Percentiles rank a stretch among this genome's conserved stretches.
phyloP scores from a whole-genome alignment of 2,797 vertebrate species.

The Epinephelus coioides region DNA sequence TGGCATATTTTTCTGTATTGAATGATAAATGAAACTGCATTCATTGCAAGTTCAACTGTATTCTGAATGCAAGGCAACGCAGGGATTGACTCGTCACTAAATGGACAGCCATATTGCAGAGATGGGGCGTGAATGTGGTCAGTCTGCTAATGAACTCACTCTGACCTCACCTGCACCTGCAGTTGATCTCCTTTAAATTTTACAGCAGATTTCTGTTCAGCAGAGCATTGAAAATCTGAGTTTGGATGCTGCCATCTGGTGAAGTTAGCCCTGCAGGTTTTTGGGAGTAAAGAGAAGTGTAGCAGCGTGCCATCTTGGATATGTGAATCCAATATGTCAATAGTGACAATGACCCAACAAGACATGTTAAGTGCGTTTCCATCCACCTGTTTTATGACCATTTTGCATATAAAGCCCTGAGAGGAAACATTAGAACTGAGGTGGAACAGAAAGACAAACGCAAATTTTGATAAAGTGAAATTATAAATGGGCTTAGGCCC shows the following conservation, averaged over 20 bases:
- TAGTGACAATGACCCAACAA: neutral
- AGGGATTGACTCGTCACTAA: neutral
- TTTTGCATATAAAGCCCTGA: conserved; percentile 5
- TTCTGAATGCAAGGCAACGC: conserved; percentile 5
- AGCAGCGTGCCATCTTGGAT: no score
- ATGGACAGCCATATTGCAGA: conserved; percentile 9
- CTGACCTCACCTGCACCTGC: conserved; percentile 27
- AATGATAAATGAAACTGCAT: conserved; percentile 8
- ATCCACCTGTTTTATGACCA: conserved; percentile 2
- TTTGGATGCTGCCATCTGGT: conserved; percentile 15
- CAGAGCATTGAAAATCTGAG: conserved; percentile 16
- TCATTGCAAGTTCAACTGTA: conserved; percentile 12
- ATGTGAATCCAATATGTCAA: conserved; percentile 1
- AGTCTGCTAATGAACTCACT: neutral
- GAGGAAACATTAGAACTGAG: neutral
- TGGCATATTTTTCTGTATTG: conserved; percentile 6
- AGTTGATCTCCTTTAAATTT: conserved; percentile 18
- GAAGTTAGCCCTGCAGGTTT: no score
- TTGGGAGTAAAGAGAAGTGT: no score
- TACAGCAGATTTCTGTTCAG: conserved; percentile 23
- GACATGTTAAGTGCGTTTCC: neutral
- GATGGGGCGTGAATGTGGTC: conserved; percentile 9
- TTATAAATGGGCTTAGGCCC: no score
- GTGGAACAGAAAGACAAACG: neutral
- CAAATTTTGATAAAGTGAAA: neutral